Evolutionary conservation across 2,797 vertebrate species (phyloP).

Genomic region (Gymnocypris eckloni): DNA sequence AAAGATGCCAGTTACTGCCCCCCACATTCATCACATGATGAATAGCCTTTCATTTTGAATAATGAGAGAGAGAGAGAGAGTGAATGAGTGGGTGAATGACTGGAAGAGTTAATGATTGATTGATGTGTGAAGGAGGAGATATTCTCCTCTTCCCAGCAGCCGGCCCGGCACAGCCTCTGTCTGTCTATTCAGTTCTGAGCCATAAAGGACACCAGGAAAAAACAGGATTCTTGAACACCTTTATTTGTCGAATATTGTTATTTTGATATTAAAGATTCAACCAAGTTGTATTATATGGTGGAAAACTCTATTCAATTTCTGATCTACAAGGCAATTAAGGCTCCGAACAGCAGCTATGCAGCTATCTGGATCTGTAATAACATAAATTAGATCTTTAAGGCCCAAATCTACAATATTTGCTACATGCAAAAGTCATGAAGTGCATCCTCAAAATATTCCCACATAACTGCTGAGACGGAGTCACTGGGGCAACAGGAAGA

Average conservation of each 20-base stretch:
- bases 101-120: slow-evolving; percentile 23
- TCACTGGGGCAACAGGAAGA: slow-evolving; percentile 57
- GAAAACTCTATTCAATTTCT: background rate
- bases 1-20: background rate
- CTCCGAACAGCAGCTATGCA: background rate
- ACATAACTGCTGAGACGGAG: slow-evolving; percentile 42
- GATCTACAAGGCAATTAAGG: background rate
- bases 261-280: background rate
- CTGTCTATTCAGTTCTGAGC: slow-evolving; percentile 6
- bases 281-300: background rate
- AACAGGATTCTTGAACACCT: background rate
- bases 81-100: slow-evolving; percentile 8
- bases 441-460: slow-evolving; percentile 43
- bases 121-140: slow-evolving; percentile 14
- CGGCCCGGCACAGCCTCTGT: background rate
- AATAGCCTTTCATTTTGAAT: slow-evolving; percentile 18
- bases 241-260: background rate
- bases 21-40: background rate
- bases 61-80: slow-evolving; percentile 5
- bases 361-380: background rate
- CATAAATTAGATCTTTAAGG: background rate
- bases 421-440: slow-evolving; percentile 8
- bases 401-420: background rate
- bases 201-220: background rate
- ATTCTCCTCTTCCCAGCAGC: background rate